A percentile compares a stretch with the other conserved stretches of the same genome.
Conservation (phyloP, 1,140 invertebrate species). For the Calliphora vicina region DNA sequence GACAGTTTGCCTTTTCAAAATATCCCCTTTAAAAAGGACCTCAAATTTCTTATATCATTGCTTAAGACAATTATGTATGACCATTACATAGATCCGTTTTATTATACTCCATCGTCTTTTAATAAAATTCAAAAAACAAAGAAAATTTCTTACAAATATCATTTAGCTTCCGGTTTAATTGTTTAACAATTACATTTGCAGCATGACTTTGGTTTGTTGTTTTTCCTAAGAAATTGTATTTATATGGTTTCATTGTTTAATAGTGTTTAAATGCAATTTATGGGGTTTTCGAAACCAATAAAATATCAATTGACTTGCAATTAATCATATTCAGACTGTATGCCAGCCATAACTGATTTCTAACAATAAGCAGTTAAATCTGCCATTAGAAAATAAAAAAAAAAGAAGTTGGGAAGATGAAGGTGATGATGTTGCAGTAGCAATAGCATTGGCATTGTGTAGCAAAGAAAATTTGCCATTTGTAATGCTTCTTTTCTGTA, state of each 20-base stretch:
- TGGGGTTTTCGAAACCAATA: conserved; percentile 48
- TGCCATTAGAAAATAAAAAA: no score
- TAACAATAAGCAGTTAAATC: background rate
- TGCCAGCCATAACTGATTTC: background rate
- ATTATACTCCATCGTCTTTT: background rate
- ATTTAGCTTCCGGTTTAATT: conserved; percentile 7
- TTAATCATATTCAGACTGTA: conserved; percentile 55
- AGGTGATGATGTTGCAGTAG: background rate
- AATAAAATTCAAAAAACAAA: no score
- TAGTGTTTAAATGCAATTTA: conserved; percentile 29
- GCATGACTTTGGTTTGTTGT: background rate
- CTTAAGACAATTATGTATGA: background rate
- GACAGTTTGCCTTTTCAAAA: background rate
- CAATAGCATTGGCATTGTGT: no score
- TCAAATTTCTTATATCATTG: background rate
- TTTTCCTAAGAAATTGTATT: background rate
- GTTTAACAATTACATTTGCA: background rate
- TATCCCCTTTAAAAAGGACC: background rate
- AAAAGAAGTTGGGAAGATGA: no score
- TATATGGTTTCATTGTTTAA: background rate
- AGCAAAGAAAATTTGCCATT: conserved; percentile 13
- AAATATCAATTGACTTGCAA: conserved; percentile 62
- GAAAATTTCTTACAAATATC: background rate
- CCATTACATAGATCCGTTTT: background rate
- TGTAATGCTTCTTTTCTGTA: conserved; percentile 15